Evolutionary conservation across 2,888 invertebrate genomes (phyloP), one percentile per base, ranked within the genome.

Genomic region (Eristalinus aeneus): DNA sequence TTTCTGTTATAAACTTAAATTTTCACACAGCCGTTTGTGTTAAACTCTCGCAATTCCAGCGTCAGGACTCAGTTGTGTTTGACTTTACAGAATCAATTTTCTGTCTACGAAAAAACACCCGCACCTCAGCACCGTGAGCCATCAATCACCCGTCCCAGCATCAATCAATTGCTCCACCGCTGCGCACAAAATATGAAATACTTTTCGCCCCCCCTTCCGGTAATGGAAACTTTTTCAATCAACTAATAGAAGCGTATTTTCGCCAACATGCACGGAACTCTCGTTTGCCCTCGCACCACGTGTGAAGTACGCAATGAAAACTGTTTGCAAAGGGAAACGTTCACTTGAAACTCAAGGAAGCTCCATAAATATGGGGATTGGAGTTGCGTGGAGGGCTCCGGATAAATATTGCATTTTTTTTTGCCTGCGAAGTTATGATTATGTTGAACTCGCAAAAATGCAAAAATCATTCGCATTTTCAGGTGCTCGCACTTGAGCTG

Each of bases 181-280:
- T 12, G 23, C 39, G 6, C 23, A n/a, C n/a, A n/a, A 46, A 46
- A 46, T 46, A 46, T 46, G 39, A 46, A 56, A 56, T 20, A 11
- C n/a, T 22, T 56, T 22, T 20, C 67, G 1, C 16, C 12, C 46
- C n/a, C 0, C 1, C 31, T 36, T 6, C 53, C 39, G 39, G 36
- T 10, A 10, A 54, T 56, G 46, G 53, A 80, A 80, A 80, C 23
- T 80, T 80, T 80, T 82, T 67, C 76, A 85, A 80, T 85, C 85
- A 76, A 73, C 80, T 85, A 80, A 85, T 84, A 79, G 84, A 36
- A 84, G 58, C 61, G 75, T 56, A 75, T 61, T 61, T 76, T 56
- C 32, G 5, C 27, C 63, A 60, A 77, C 69, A 69, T 36, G 3
- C 20, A 20, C 11, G 5, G 36, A 12, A 6, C 39, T n/a, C 39